phyloP scores from a whole-genome alignment of 2,113 vertebrate species.

The Sphaerodactylus townsendi region DNA sequence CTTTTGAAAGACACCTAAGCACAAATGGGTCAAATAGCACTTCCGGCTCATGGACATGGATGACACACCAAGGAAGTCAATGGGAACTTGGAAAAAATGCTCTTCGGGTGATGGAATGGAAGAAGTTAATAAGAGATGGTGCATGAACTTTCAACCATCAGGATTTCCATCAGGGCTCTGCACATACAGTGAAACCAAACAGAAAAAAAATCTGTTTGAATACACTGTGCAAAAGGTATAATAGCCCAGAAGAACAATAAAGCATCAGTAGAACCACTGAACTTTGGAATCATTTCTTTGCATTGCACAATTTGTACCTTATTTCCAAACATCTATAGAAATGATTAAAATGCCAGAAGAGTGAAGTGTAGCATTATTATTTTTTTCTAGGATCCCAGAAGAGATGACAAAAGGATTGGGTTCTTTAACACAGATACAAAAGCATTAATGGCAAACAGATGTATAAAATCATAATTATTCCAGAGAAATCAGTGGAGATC shows the following conservation, averaged over 20 bases:
- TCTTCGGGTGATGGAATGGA: neutral
- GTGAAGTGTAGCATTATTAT: neutral
- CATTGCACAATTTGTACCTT: neutral
- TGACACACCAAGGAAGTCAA: neutral
- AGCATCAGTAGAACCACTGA: neutral
- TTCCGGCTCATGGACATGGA: neutral
- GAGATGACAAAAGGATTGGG: no score
- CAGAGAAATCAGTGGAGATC: neutral
- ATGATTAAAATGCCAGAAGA: slow-evolving; percentile 6
- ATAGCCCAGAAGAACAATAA: neutral
- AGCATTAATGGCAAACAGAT: neutral
- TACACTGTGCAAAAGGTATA: neutral
- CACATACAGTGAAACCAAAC: neutral
- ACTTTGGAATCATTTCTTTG: slow-evolving; percentile 10
- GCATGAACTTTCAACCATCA: neutral
- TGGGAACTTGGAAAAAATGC: neutral
- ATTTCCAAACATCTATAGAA: slow-evolving; percentile 4
- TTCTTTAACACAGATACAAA: neutral
- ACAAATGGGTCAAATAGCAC: neutral
- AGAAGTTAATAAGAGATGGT: neutral
- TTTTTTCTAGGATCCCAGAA: no score
- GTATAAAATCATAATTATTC: no score
- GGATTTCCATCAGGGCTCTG: neutral
- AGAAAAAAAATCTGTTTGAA: neutral
- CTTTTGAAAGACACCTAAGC: neutral